These are phyloP conservation scores for Paratilapia polleni DNA, from an alignment of 2,113 vertebrate genomes.

Conservation along the genomic window DNA sequence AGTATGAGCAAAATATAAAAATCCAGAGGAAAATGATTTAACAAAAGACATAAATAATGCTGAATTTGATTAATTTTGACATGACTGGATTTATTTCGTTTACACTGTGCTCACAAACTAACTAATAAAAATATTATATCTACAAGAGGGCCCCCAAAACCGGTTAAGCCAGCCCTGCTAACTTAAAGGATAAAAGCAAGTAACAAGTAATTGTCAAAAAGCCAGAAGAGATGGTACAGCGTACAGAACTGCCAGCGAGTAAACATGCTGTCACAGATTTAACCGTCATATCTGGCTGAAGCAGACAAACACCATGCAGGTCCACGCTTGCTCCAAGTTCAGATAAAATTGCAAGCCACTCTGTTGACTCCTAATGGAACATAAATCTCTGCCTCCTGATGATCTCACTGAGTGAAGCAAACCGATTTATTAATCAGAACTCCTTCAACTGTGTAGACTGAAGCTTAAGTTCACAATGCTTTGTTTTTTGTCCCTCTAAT, in stretches of 20 bases:
- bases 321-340: not conserved
- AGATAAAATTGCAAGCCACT: not conserved
- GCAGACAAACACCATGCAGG: slow-evolving; percentile 23
- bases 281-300: slow-evolving; percentile 12
- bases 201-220: not conserved
- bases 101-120: accelerated
- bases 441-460: not conserved
- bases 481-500: not conserved
- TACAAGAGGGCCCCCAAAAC: not conserved
- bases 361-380: not conserved
- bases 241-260: not conserved
- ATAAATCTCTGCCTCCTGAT: not conserved
- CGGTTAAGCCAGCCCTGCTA: not conserved
- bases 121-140: too few relatives aligned
- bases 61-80: not conserved
- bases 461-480: not conserved
- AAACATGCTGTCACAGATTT: not conserved
- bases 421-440: not conserved
- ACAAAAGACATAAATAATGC: accelerated
- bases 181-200: not conserved
- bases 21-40: accelerated
- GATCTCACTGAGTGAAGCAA: not conserved
- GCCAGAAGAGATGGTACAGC: not conserved
- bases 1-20: not conserved
- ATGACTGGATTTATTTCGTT: not conserved